These are phyloP conservation scores for Nasua narica DNA, from an alignment of 2,797 vertebrate genomes.

Conservation along the genomic window DNA sequence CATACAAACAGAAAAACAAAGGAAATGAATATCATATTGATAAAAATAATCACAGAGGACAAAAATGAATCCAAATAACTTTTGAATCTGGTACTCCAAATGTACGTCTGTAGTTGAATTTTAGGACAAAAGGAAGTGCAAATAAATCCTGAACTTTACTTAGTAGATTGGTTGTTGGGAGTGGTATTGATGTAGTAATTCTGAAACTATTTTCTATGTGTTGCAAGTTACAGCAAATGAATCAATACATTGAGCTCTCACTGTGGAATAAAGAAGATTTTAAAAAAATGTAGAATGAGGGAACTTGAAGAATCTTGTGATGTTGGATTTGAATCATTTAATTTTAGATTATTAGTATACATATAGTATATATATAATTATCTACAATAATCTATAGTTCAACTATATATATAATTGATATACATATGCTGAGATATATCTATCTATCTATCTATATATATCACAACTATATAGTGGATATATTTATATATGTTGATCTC, in stretches of 20 bases:
- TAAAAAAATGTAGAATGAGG: neutral
- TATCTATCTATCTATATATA: too few relatives aligned
- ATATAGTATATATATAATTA: neutral
- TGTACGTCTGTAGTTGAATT: neutral
- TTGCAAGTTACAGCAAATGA: neutral
- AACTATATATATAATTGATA: neutral
- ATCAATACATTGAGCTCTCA: neutral
- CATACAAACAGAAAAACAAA: conserved; percentile 21
- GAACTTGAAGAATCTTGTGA: neutral
- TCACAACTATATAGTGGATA: neutral
- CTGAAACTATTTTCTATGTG: conserved; percentile 26
- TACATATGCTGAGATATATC: neutral
- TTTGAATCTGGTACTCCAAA: neutral
- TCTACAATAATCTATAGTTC: neutral
- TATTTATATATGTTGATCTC: neutral
- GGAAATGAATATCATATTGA: neutral
- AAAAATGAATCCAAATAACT: conserved; percentile 30
- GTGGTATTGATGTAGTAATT: neutral
- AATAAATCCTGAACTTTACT: conserved; percentile 41
- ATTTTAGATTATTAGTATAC: neutral
- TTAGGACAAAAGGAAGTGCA: neutral
- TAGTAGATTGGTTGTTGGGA: neutral
- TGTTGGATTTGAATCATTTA: neutral
- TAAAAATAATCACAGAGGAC: neutral
- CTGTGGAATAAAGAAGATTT: neutral